phyloP scores from a whole-genome alignment of 2,113 vertebrate species.

The Paradisaea rubra region DNA sequence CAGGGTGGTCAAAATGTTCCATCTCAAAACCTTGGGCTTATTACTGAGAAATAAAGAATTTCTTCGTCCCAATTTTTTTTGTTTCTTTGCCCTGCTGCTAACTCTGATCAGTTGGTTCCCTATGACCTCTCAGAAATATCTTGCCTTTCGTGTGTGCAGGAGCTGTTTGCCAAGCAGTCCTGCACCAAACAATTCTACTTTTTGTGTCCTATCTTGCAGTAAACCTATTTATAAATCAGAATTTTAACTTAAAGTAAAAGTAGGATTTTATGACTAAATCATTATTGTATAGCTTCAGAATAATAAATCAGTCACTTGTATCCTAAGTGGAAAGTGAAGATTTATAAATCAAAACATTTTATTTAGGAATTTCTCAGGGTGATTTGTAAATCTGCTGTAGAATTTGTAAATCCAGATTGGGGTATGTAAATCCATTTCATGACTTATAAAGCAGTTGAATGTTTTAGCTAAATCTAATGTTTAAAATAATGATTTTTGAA shows the following conservation, averaged over 20 bases:
- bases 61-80: neutral
- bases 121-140: neutral
- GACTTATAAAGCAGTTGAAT: conserved; percentile 70
- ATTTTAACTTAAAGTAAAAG: conserved; percentile 45
- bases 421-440: conserved; percentile 69
- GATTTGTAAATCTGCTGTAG: conserved; percentile 62
- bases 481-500: conserved; percentile 83
- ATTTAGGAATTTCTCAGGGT: conserved; percentile 60
- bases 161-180: neutral
- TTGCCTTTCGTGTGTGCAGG: neutral
- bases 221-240: conserved; percentile 54
- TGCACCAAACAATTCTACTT: neutral
- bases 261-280: conserved; percentile 54
- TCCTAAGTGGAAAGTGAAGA: conserved; percentile 55
- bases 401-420: conserved; percentile 61
- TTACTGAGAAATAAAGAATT: neutral
- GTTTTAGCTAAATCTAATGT: conserved; percentile 80
- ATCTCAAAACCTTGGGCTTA: neutral
- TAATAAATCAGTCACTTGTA: conserved; percentile 64
- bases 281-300: conserved; percentile 31
- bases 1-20: neutral
- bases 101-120: neutral
- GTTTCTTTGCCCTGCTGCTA: neutral
- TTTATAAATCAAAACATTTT: conserved; percentile 70
- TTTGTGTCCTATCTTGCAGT: neutral